A percentile compares a stretch with the other conserved stretches of the same genome.
These are phyloP conservation scores for Dipus sagitta DNA, from an alignment of 2,797 vertebrate species.

Conservation along the genomic window DNA sequence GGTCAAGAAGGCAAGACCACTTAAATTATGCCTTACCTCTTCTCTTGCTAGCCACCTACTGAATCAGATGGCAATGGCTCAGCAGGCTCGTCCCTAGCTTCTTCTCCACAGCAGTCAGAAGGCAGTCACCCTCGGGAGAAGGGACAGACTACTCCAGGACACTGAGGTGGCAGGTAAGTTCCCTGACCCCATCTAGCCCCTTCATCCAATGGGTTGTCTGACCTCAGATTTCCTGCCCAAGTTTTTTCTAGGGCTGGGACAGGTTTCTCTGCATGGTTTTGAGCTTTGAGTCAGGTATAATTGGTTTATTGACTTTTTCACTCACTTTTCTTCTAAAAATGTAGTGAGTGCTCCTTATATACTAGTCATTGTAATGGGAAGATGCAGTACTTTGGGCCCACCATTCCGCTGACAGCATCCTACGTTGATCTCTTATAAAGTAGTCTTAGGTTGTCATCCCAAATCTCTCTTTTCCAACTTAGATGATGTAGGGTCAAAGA, in stretches of 20 bases:
- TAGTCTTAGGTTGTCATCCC: constrained; percentile 18
- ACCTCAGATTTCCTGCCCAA: background rate
- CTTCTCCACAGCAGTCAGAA: constrained; percentile 94
- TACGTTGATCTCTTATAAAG: background rate
- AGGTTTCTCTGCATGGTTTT: constrained; percentile 29
- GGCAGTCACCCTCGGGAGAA: constrained; percentile 90
- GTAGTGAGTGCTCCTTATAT: background rate
- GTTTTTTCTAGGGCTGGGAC: constrained; percentile 12
- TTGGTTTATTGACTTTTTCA: constrained; percentile 24
- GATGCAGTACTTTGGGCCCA: background rate
- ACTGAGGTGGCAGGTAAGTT: constrained; percentile 94
- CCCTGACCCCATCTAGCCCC: background rate
- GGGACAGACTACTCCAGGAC: constrained; percentile 94
- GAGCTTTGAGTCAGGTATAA: background rate
- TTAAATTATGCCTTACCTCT: constrained; percentile 59
- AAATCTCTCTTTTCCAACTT: constrained; percentile 61
- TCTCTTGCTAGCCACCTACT: constrained; percentile 91
- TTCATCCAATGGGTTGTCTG: constrained; percentile 27
- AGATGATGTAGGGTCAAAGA: constrained; percentile 94
- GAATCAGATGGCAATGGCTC: constrained; percentile 94
- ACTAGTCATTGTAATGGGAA: background rate
- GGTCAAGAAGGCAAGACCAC: constrained; percentile 46
- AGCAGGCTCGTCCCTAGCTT: constrained; percentile 91
- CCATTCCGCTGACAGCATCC: background rate
- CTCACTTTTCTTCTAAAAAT: constrained; percentile 52